Base-by-base conservation (phyloP, 2,797 vertebrate species). In the Microchirus variegatus region DNA sequence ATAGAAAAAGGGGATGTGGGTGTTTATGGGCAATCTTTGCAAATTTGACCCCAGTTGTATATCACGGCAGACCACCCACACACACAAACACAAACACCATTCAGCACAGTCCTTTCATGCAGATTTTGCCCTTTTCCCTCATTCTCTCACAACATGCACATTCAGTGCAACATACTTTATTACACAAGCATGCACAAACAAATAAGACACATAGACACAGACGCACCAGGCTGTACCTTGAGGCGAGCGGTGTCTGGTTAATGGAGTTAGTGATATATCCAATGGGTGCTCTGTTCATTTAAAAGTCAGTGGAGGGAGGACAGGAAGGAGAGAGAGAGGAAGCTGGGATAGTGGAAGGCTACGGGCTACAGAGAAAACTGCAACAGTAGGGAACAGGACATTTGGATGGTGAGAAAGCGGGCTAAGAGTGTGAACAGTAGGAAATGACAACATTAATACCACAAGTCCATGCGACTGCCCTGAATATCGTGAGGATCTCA, bases 21-120 rank as follows among this genome's bases (percentile, higher is more conserved):
- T 66, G 62, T 74, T 83, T 74, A 63, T 72, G 68, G 57, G 80
- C 63, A 74, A 47, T 84, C 63, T 83, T 78, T 64, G 65, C 53
- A 83, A 80, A 85, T 88, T 74, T 86, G 74, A 83, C 81, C 77
- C 78, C 81, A 70, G 68, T 73, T 62, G 74, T 68, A 70, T 17
- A 53, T 84, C 67, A 77, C 60, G 51, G 56, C 56, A 53, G 59
- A 46, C 51, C 31, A 0, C 62, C 47, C 59, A 73, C 69, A 62
- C 69, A 56, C 54, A 53, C 37, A 67, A 36, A 63, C 44, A 26
- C 48, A 50, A 7, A 10, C 26, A 15, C 14, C 10, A 19, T 9
- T 13, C 13, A 47, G 13, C 41, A 41, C 68, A 37, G 42, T 31
- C 14, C 14, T 45, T 50, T 44, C 42, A 43, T 42, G 51, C 18